Percentiles rank a stretch among this genome's conserved stretches.
These are phyloP conservation scores for Hyles vespertilio DNA, from an alignment of 1,140 invertebrate genomes.

Conservation along the genomic window DNA sequence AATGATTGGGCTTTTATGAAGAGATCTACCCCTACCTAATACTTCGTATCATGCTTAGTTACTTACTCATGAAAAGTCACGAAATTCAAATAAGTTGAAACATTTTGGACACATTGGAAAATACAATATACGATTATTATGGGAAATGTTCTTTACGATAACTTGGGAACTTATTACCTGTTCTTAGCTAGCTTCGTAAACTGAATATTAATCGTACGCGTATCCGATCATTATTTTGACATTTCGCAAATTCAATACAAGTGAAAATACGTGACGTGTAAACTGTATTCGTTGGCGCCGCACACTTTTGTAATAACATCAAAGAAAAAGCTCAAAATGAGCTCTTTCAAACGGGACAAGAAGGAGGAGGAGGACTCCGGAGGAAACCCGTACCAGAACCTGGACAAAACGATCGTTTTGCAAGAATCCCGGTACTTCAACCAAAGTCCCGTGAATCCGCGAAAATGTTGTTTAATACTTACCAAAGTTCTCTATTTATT, in stretches of 20 bases:
- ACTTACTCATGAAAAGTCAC: too few species aligned
- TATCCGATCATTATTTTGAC: conserved; percentile 5
- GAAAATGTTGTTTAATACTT: conserved; percentile 97
- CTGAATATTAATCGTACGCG: too few species aligned
- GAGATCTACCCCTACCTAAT: too few species aligned
- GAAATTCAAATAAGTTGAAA: too few species aligned
- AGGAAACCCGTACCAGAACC: conserved; percentile 92
- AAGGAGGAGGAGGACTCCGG: conserved; percentile 77
- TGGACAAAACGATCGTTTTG: conserved; percentile 97
- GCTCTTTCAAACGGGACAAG: conserved; percentile 63
- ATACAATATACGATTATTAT: too few species aligned
- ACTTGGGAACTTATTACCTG: too few species aligned
- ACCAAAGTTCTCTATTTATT: conserved; percentile 97
- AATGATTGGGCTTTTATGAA: too few species aligned
- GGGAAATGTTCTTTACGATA: too few species aligned
- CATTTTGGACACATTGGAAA: too few species aligned
- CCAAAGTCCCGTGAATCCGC: conserved; percentile 96
- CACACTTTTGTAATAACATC: conserved; percentile 50
- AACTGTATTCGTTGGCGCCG: conserved; percentile 63
- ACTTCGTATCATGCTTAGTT: too few species aligned
- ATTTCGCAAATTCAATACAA: conserved; percentile 5
- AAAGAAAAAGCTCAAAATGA: conserved; percentile 66
- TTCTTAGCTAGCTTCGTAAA: too few species aligned
- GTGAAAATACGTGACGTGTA: conserved; percentile 25
- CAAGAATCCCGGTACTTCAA: conserved; percentile 98